phyloP scores from a whole-genome alignment of 2,888 invertebrate species.

The Ypsolopha sequella region DNA sequence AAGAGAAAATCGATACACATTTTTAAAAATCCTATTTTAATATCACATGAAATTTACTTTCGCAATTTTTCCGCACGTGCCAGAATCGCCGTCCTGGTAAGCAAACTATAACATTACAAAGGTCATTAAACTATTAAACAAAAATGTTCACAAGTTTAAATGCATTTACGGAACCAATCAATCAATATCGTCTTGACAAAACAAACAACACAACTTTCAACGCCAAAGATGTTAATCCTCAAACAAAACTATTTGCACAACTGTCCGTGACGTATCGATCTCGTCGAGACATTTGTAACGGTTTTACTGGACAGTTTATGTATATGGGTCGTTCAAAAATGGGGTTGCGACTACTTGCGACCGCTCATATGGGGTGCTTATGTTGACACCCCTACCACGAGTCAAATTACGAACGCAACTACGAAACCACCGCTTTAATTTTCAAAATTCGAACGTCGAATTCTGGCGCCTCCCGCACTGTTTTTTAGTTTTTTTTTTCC shows the following conservation, averaged over 20 bases:
- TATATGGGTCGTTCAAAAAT: constrained; percentile 59
- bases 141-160: background rate
- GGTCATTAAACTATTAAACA: background rate
- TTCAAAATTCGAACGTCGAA: constrained; percentile 11
- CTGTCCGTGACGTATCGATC: constrained; percentile 51
- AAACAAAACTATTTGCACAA: constrained; percentile 63
- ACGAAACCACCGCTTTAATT: background rate
- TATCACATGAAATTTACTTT: too few species aligned
- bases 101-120: background rate
- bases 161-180: constrained; percentile 20
- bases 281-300: constrained; percentile 52
- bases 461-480: constrained; percentile 43
- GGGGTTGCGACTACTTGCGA: constrained; percentile 44
- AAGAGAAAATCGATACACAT: too few species aligned
- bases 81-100: background rate
- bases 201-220: constrained; percentile 42
- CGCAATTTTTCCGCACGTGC: background rate
- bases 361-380: constrained; percentile 31
- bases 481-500: constrained; percentile 41
- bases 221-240: constrained; percentile 44
- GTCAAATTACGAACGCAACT: constrained; percentile 37
- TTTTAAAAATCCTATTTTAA: too few species aligned
- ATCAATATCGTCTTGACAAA: constrained; percentile 39
- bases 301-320: constrained; percentile 47
- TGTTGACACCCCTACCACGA: constrained; percentile 54